Percentiles rank a stretch among this genome's conserved stretches.
These are phyloP conservation scores for Emydoidea blandingii DNA, from an alignment of 2,797 vertebrate species.

Conservation along the genomic window DNA sequence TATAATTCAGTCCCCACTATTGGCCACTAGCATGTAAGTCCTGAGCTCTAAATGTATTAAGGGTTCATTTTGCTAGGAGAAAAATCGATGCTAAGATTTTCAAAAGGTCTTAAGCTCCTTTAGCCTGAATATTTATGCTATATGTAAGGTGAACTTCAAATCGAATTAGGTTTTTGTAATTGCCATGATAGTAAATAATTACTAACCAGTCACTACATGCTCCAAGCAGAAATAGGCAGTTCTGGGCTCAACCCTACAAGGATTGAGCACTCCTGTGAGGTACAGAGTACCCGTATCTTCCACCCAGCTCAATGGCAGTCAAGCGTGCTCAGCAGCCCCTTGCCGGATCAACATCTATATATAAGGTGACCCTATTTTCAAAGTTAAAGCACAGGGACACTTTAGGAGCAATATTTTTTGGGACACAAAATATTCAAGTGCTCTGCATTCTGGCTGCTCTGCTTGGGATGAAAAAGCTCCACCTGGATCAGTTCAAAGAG, in stretches of 20 bases:
- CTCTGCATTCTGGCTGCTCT: background rate
- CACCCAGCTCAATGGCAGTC: background rate
- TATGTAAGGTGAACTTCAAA: too few species aligned
- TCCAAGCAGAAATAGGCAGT: background rate
- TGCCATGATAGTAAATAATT: too few species aligned
- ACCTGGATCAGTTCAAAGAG: background rate
- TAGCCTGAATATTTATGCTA: too few species aligned
- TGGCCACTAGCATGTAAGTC: background rate
- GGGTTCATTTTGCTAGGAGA: too few species aligned
- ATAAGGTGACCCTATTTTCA: too few species aligned
- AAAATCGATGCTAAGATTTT: too few species aligned
- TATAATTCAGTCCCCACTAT: background rate
- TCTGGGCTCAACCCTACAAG: background rate
- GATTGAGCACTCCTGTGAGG: background rate
- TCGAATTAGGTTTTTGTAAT: too few species aligned
- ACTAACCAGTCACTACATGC: background rate
- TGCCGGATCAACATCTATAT: background rate
- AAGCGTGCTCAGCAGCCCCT: background rate
- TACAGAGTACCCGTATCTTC: background rate
- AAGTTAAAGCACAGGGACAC: too few species aligned
- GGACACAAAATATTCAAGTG: background rate
- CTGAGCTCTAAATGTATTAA: background rate
- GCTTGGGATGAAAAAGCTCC: background rate
- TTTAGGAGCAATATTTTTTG: background rate
- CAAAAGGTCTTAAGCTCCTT: too few species aligned